Base-by-base conservation (phyloP, 2,888 invertebrate genomes). In the Gibbula magus region DNA sequence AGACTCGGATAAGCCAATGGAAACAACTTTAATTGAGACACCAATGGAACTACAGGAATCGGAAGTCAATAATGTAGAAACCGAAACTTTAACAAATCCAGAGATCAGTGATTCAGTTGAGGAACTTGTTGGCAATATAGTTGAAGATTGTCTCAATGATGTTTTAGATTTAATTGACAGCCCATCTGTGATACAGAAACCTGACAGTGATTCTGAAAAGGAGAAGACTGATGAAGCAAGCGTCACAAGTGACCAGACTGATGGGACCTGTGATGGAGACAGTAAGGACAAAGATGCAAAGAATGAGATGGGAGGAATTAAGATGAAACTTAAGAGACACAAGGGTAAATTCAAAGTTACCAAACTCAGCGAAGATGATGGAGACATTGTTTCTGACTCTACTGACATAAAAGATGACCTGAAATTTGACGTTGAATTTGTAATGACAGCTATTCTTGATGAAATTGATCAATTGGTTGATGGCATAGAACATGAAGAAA, bases 291-390 rank as follows among this genome's bases (percentile, higher is more conserved):
- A 75, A 5, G 29, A 25, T 25, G 29, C 22, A 10, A 67, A 67
- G 22, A 67, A 29, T 18, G 32, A 67, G 5, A 29, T 18, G n/a
- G 75, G 52, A 22, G 75, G 75, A 5, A 53, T 75, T 25, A 75
- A 75, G 54, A 29, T 75, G 53, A 75, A 52, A 32, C 54, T 75
- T 8, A 75, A 29, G 25, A 10, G 75, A 32, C 52, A 75, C 32
- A 75, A 75, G 54, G 75, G 75, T n/a, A 75, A 29, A 25, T 75
- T 53, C 29, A 54, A 75, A 54, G 54, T 75, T 13, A 53, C 75
- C 18, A 25, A 32, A 29, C 54, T 53, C 0, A 70, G 70, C 20
- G 39, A 39, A 70, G 61, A 61, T 29, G 61, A 61, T 25, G 61
- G 29, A 25, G 29, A 29, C 10, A 29, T 61, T 16, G 29, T 61